Conservation (phyloP, 2,888 invertebrate species). For the Temnothorax rugatulus region DNA sequence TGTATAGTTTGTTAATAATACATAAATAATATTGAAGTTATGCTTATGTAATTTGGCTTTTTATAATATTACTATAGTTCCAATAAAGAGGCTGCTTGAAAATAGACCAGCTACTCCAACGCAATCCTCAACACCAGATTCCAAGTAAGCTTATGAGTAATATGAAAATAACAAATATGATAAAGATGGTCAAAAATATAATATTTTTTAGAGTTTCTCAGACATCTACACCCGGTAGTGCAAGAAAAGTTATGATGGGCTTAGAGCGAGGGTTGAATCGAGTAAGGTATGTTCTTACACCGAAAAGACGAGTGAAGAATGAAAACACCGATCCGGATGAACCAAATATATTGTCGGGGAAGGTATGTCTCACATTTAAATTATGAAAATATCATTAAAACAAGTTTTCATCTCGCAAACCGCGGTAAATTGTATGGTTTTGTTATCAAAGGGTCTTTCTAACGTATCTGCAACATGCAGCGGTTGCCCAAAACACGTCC, state of each 20-base stretch:
- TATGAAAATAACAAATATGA: background rate
- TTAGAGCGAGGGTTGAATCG: slow-evolving; percentile 90
- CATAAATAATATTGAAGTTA: background rate
- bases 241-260: slow-evolving; percentile 89
- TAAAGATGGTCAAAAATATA: slow-evolving; percentile 1
- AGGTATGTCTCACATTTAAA: slow-evolving; percentile 79
- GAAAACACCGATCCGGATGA: slow-evolving; percentile 80
- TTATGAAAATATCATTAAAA: background rate
- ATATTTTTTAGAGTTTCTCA: slow-evolving; percentile 73
- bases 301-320: slow-evolving; percentile 86
- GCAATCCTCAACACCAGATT: slow-evolving; percentile 65
- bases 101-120: slow-evolving; percentile 76
- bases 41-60: background rate
- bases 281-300: slow-evolving; percentile 91
- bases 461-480: slow-evolving; percentile 91
- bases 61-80: slow-evolving; percentile 74
- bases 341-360: slow-evolving; percentile 86
- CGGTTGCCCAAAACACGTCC: slow-evolving; percentile 89
- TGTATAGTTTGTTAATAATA: background rate
- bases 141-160: slow-evolving; percentile 64
- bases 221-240: slow-evolving; percentile 87
- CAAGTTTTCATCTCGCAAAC: background rate
- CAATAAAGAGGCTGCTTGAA: slow-evolving; percentile 76
- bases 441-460: slow-evolving; percentile 88
- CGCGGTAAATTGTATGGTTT: slow-evolving; percentile 12